phyloP scores from a whole-genome alignment of 2,888 invertebrate species.

The Adineta ricciae region DNA sequence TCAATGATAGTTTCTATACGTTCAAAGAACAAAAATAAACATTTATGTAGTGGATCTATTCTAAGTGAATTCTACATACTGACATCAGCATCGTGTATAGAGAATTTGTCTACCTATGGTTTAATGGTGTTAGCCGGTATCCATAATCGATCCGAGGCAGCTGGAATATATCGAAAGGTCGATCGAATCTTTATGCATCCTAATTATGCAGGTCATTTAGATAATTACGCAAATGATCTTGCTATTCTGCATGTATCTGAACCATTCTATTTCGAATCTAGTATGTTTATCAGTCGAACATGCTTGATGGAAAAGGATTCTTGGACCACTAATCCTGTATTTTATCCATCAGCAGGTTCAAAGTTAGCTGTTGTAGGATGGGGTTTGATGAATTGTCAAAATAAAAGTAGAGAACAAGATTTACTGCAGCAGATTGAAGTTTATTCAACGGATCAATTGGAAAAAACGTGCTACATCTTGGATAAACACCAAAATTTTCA shows the following conservation, averaged over 20 bases:
- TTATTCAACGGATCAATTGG: conserved; percentile 19
- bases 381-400: neutral
- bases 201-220: neutral
- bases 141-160: neutral
- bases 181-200: neutral
- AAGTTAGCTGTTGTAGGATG: neutral
- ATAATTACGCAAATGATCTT: neutral
- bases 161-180: neutral
- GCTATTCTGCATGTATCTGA: neutral
- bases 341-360: neutral
- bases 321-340: neutral
- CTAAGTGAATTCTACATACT: neutral
- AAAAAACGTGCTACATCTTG: neutral
- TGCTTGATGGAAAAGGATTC: neutral
- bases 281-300: neutral
- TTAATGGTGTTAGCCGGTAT: neutral
- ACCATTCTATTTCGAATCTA: neutral
- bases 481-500: neutral
- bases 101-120: neutral
- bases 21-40: neutral
- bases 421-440: conserved; percentile 22
- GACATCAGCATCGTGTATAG: neutral
- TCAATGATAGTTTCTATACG: conserved; percentile 13
- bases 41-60: neutral
- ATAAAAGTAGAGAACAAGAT: neutral